Percentiles rank a stretch among this genome's conserved stretches.
phyloP scores from a whole-genome alignment of 2,797 vertebrate species.

The Petrocephalus schoutedeni region DNA sequence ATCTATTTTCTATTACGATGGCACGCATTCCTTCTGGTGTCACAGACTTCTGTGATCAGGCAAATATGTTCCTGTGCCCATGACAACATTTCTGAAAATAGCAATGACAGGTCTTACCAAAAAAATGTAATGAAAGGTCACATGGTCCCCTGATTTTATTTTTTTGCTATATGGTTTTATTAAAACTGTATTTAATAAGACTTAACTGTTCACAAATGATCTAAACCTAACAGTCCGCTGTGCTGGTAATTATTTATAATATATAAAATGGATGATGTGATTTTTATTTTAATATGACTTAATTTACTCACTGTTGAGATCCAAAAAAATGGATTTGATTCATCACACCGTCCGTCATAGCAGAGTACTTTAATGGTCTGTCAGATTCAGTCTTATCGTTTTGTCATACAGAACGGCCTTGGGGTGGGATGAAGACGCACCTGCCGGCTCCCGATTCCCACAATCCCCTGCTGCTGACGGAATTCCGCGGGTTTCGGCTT shows the following conservation, averaged over 20 bases:
- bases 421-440: not conserved
- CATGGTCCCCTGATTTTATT: not conserved
- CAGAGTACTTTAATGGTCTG: not conserved
- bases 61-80: not conserved
- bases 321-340: not conserved
- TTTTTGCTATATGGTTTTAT: not conserved
- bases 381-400: not conserved
- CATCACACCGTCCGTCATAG: not conserved
- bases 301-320: not conserved
- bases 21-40: not conserved
- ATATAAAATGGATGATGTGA: not conserved
- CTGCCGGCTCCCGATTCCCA: not conserved
- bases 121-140: not conserved
- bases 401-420: not conserved
- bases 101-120: not conserved
- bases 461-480: conserved; percentile 4
- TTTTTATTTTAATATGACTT: not conserved
- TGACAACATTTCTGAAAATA: not conserved
- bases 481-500: conserved; percentile 17
- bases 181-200: not conserved
- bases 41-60: not conserved
- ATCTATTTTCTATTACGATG: not conserved
- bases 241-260: not conserved
- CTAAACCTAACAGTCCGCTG: not conserved
- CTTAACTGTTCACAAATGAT: not conserved